Percentiles rank a stretch among this genome's conserved stretches.
Conservation (phyloP, 2,888 invertebrate species). For the Aspidiotus rigidus region DNA sequence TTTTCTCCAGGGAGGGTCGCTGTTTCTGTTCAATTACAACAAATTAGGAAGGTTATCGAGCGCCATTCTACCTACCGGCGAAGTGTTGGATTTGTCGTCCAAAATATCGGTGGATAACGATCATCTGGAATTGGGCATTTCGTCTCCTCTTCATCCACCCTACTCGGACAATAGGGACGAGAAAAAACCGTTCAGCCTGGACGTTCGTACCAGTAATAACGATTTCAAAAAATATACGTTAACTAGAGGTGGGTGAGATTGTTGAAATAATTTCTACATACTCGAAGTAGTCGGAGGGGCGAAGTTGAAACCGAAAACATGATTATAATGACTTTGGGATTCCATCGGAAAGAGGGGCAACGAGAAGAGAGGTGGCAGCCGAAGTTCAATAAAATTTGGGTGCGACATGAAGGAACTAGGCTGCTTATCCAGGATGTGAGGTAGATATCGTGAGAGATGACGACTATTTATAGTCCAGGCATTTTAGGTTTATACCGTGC, state of each 20-base stretch:
- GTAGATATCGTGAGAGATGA: too few relatives aligned
- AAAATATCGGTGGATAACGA: conserved; percentile 62
- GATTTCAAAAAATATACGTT: conserved; percentile 28
- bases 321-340: too few relatives aligned
- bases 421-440: too few relatives aligned
- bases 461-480: too few relatives aligned
- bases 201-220: conserved; percentile 30
- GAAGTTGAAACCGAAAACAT: too few relatives aligned
- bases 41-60: conserved; percentile 75
- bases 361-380: too few relatives aligned
- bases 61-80: conserved; percentile 83
- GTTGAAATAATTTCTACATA: background rate
- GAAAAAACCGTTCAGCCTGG: conserved; percentile 21
- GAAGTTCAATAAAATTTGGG: too few relatives aligned
- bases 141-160: conserved; percentile 44
- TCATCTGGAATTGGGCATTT: conserved; percentile 64
- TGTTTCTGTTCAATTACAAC: conserved; percentile 85
- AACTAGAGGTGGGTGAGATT: conserved; percentile 14
- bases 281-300: too few relatives aligned
- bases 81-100: conserved; percentile 69
- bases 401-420: too few relatives aligned
- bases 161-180: conserved; percentile 5
- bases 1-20: conserved; percentile 60
- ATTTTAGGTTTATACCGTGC: too few relatives aligned
- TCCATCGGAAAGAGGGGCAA: too few relatives aligned